Evolutionary conservation across 2,797 vertebrate species (phyloP).

Genomic region (Danio tinwini): DNA sequence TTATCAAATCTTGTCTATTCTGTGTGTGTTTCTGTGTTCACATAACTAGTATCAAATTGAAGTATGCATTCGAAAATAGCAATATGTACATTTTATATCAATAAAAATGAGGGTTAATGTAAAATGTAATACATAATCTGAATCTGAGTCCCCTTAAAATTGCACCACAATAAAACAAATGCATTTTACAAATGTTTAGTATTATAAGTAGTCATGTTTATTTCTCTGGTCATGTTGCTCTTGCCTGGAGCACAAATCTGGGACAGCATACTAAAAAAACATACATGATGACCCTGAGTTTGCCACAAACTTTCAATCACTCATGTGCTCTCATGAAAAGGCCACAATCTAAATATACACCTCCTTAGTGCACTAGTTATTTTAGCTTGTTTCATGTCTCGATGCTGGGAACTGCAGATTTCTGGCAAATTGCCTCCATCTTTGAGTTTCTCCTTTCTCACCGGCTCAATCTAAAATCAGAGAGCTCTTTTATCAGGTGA

Average conservation of each 20-base stretch:
- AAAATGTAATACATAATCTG: no score
- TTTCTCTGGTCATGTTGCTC: not conserved
- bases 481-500: constrained; percentile 42
- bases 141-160: no score
- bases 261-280: constrained; percentile 12
- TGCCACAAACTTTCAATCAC: constrained; percentile 18
- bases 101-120: no score
- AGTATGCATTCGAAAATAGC: no score
- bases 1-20: no score
- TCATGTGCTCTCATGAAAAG: constrained; percentile 16
- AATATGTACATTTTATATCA: no score
- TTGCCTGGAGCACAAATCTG: constrained; percentile 11
- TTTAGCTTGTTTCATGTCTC: constrained; percentile 2
- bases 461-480: constrained; percentile 13
- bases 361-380: not conserved
- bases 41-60: no score
- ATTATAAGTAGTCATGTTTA: not conserved
- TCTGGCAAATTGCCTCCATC: constrained; percentile 18
- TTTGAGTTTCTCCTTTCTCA: not conserved
- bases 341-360: constrained; percentile 16
- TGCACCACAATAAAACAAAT: no score
- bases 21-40: no score
- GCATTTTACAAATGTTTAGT: no score
- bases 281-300: constrained; percentile 1
- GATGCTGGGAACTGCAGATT: constrained; percentile 25